Percentiles rank a stretch among this genome's conserved stretches.
Conservation (phyloP, 2,888 invertebrate species). For the Bruchidius siliquastri region DNA sequence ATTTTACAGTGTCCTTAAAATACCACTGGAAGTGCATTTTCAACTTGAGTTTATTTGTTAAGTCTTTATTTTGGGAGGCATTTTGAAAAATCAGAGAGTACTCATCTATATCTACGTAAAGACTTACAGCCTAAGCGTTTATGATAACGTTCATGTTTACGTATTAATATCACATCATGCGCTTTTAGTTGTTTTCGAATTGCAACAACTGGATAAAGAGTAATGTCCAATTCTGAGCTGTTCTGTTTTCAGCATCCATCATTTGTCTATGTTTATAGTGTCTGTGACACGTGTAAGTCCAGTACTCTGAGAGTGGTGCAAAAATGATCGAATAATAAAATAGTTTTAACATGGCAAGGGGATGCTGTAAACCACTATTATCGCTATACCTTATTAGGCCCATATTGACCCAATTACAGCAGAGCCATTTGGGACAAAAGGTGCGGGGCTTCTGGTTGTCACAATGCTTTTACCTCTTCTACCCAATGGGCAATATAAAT, state of each 20-base stretch:
- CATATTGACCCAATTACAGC: too few relatives aligned
- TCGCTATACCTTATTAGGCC: too few relatives aligned
- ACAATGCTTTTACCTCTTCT: too few relatives aligned
- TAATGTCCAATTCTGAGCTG: background rate
- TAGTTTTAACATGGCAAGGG: too few relatives aligned
- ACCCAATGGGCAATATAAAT: too few relatives aligned
- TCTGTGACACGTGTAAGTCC: slow-evolving; percentile 1
- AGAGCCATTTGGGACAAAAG: too few relatives aligned
- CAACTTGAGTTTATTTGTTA: slow-evolving; percentile 14
- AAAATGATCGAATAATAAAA: too few relatives aligned
- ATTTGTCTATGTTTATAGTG: background rate
- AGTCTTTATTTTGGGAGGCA: background rate
- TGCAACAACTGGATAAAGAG: background rate
- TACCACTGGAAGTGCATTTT: slow-evolving; percentile 12
- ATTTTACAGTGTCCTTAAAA: slow-evolving; percentile 11
- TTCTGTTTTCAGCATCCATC: background rate
- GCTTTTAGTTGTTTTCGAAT: slow-evolving; percentile 2
- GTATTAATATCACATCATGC: slow-evolving; percentile 17
- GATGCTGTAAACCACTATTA: too few relatives aligned
- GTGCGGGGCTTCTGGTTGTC: too few relatives aligned
- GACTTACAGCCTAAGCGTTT: background rate
- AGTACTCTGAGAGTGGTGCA: too few relatives aligned
- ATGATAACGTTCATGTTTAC: slow-evolving; percentile 8
- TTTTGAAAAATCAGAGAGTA: background rate
- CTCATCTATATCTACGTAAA: background rate